These are phyloP conservation scores for Neuroterus valhalla DNA, from an alignment of 1,140 invertebrate species.

Conservation along the genomic window DNA sequence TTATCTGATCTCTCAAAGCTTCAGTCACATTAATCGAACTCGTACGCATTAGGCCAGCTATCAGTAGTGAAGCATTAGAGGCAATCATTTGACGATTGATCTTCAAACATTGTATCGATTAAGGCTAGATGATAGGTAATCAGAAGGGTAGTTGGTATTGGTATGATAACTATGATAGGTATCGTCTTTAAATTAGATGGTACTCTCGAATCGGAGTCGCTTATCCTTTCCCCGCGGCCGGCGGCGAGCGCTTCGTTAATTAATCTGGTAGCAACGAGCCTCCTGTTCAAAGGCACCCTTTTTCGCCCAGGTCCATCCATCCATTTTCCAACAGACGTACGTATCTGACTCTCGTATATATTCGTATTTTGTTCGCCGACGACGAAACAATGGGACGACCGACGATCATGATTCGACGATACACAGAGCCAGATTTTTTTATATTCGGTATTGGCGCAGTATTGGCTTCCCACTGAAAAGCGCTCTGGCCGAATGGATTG, in stretches of 20 bases:
- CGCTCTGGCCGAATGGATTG: slow-evolving; percentile 23
- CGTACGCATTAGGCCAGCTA: background rate
- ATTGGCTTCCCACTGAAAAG: slow-evolving; percentile 28
- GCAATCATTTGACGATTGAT: background rate
- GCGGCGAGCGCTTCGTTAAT: slow-evolving; percentile 71
- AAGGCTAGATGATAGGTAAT: background rate
- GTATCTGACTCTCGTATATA: slow-evolving; percentile 37
- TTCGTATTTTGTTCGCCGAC: slow-evolving; percentile 30
- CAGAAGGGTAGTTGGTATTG: background rate
- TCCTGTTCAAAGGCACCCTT: slow-evolving; percentile 68
- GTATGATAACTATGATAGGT: slow-evolving; percentile 33
- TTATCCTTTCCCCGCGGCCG: slow-evolving; percentile 63
- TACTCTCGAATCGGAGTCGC: slow-evolving; percentile 60
- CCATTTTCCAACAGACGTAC: slow-evolving; percentile 58
- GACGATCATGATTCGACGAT: slow-evolving; percentile 23
- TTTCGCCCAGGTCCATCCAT: slow-evolving; percentile 66
- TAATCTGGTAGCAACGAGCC: slow-evolving; percentile 69
- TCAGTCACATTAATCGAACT: background rate
- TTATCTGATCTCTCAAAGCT: slow-evolving; percentile 9
- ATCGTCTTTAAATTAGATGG: slow-evolving; percentile 44
- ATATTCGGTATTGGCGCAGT: slow-evolving; percentile 27
- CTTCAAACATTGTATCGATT: background rate
- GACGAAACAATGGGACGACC: slow-evolving; percentile 45
- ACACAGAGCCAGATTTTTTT: slow-evolving; percentile 30
- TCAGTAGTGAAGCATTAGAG: background rate